Percentiles rank a stretch among this genome's conserved stretches.
Evolutionary conservation across 2,113 vertebrate genomes (phyloP).

Genomic region (Sylvicapra grimmia): DNA sequence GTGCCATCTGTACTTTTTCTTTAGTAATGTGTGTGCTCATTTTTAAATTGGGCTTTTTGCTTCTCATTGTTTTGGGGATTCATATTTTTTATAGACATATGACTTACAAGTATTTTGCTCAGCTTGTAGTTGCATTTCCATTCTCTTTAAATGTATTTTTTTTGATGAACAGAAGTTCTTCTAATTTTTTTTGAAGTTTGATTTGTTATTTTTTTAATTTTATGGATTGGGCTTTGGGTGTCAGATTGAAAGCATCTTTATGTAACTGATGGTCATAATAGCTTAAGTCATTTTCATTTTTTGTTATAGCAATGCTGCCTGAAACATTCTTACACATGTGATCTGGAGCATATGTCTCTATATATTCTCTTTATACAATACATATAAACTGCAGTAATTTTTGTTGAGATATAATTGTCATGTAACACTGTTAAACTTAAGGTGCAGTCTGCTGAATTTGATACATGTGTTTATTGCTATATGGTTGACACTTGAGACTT

Average conservation of each 20-base stretch:
- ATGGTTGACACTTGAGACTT: neutral
- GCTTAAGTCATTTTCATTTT: neutral
- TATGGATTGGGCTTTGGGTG: neutral
- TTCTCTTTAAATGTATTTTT: neutral
- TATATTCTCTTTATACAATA: neutral
- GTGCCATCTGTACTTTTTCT: neutral
- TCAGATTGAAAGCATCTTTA: neutral
- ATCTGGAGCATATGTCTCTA: neutral
- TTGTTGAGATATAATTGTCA: neutral
- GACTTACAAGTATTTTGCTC: neutral
- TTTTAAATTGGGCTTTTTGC: neutral
- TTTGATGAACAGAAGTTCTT: neutral
- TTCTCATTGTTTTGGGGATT: neutral
- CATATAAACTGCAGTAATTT: neutral
- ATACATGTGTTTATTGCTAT: accelerated
- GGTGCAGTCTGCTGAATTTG: neutral
- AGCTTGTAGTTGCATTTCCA: neutral
- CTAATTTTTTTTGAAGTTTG: neutral
- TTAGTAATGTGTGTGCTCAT: neutral
- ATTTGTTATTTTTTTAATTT: neutral
- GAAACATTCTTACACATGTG: neutral
- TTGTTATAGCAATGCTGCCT: neutral
- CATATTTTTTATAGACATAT: neutral
- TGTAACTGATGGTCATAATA: neutral
- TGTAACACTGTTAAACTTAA: too few species aligned